Conservation (phyloP, 1,140 invertebrate species). For the Nilaparvata lugens region DNA sequence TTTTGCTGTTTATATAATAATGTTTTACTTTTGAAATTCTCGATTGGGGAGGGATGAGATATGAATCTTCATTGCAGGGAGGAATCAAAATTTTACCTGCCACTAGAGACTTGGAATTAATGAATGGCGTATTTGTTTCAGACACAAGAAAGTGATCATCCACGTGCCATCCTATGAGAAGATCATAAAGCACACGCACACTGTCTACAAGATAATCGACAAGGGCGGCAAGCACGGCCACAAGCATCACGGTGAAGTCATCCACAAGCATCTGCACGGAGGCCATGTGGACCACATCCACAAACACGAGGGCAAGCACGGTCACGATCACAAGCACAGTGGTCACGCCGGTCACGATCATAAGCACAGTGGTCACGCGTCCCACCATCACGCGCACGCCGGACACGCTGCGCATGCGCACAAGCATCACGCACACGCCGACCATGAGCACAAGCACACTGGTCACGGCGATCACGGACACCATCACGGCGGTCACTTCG, state of each 20-base stretch:
- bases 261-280: constrained; percentile 17
- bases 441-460: constrained; percentile 16
- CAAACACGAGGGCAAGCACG: constrained; percentile 16
- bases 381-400: constrained; percentile 14
- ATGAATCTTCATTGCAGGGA: too few relatives aligned
- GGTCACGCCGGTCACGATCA: constrained; percentile 18
- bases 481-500: constrained; percentile 17
- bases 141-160: constrained; percentile 43
- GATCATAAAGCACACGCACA: constrained; percentile 53
- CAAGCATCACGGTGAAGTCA: constrained; percentile 18
- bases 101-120: too few relatives aligned
- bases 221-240: constrained; percentile 25
- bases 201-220: constrained; percentile 47
- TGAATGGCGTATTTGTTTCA: too few relatives aligned
- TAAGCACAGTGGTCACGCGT: constrained; percentile 13
- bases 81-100: too few relatives aligned
- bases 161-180: constrained; percentile 50
- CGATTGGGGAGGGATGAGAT: too few relatives aligned
- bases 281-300: constrained; percentile 18
- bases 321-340: constrained; percentile 18
- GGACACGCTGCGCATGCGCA: constrained; percentile 15
- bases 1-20: too few relatives aligned
- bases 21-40: too few relatives aligned
- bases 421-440: constrained; percentile 9
- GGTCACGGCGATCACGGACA: constrained; percentile 17